Base-by-base conservation (phyloP, 2,888 invertebrate genomes). In the Prenolepis imparis region DNA sequence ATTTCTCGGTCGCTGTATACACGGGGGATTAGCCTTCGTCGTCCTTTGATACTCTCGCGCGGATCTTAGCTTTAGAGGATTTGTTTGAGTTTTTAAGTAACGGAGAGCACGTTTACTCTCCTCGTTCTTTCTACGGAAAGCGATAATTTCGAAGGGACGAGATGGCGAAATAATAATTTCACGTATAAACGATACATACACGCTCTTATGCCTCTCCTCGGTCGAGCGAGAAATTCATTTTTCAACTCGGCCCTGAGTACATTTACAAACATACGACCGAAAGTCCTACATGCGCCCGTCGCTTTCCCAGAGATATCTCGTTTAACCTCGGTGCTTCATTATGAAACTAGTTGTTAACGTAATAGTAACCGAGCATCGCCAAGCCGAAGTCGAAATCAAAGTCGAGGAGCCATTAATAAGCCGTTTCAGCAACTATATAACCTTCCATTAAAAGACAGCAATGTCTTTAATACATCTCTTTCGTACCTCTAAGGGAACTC, bases 281-380 rank as follows among this genome's bases (percentile, higher is more conserved):
- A 74, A 63, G 61, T 80, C 73, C 75, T 88, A 88, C 48, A 52
- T 84, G 84, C 78, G 84, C 80, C 88, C 84, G 82, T 44, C 59
- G 84, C 84, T 88, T 87, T 85, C 84, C 82, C 83, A 80, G 77
- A 89, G 84, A 85, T 67, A 55, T 77, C 73, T 82, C 57, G 74
- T 41, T 67, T 78, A 67, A 81, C 81, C 83, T 86, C 85, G 77
- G 55, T 73, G 68, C 44, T 68, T 80, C 41, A 61, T 89, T 89
- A 84, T 89, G 88, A 89, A 89, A 89, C 81, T 41, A 52, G 52
- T 87, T 85, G 89, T 87, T 85, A 88, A 86, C 89, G 86, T 83
- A 88, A 88, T 73, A 70, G 82, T 86, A 84, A 86, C 82, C 61
- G 68, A 84, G 72, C 82, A 77, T 81, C 70, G 59, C n/a, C 66